phyloP scores from a whole-genome alignment of 2,888 invertebrate genomes.

The Criorhina ranunculi region DNA sequence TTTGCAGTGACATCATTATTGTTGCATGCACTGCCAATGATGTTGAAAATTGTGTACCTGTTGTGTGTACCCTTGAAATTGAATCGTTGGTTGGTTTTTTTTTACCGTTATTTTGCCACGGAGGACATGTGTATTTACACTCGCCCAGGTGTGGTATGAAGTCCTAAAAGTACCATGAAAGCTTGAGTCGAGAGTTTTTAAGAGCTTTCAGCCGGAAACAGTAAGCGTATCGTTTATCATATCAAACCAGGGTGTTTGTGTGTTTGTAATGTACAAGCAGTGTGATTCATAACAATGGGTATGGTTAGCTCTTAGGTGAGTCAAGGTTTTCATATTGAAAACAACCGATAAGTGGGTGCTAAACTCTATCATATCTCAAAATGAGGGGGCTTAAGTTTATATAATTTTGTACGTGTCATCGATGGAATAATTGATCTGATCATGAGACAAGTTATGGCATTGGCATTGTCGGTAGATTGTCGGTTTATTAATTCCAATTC shows the following conservation, averaged over 20 bases:
- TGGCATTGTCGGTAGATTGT: background rate
- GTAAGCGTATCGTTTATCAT: constrained; percentile 43
- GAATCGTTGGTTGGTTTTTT: constrained; percentile 41
- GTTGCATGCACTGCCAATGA: constrained; percentile 62
- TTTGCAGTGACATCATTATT: constrained; percentile 67
- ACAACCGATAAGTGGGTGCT: constrained; percentile 44
- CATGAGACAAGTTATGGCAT: constrained; percentile 5
- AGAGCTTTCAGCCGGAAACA: constrained; percentile 61
- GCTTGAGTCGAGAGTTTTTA: constrained; percentile 56
- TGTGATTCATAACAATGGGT: background rate
- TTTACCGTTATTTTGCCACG: constrained; percentile 18
- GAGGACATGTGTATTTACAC: constrained; percentile 50
- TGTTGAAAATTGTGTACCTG: constrained; percentile 74
- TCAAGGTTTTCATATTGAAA: constrained; percentile 42
- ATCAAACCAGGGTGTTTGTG: background rate
- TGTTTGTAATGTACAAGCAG: background rate
- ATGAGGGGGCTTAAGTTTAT: constrained; percentile 13
- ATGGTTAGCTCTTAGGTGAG: constrained; percentile 13
- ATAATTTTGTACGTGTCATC: constrained; percentile 34
- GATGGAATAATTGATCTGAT: constrained; percentile 40
- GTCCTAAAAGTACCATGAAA: constrained; percentile 41
- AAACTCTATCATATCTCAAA: constrained; percentile 25
- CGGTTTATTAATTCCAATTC: background rate
- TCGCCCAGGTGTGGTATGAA: constrained; percentile 37
- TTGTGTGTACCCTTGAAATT: constrained; percentile 75